These are phyloP conservation scores for Rhynchonema sp. DNA, from an alignment of 2,888 invertebrate genomes.

Conservation along the genomic window DNA sequence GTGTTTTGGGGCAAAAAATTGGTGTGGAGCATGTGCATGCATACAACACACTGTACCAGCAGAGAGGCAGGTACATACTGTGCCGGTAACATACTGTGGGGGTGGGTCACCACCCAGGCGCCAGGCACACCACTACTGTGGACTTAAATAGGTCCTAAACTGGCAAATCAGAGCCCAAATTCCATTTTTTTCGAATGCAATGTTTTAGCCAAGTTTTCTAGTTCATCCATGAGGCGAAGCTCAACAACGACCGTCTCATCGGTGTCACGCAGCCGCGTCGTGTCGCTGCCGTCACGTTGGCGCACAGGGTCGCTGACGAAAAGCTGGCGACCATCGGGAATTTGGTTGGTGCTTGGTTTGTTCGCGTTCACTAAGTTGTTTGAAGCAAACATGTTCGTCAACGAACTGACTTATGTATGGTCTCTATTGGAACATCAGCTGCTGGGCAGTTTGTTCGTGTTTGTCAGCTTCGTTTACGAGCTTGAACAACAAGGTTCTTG, in stretches of 20 bases:
- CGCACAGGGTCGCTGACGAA: slow-evolving; percentile 20
- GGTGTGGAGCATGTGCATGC: too few species aligned
- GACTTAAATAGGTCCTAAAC: neutral
- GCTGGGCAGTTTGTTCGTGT: neutral
- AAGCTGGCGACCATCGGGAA: slow-evolving; percentile 12
- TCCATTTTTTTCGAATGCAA: neutral
- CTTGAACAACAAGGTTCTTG: too few species aligned
- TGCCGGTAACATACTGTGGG: too few species aligned
- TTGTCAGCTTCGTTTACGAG: too few species aligned
- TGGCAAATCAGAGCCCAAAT: neutral
- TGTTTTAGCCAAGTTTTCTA: neutral
- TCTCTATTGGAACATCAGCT: too few species aligned
- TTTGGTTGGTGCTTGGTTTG: slow-evolving; percentile 5
- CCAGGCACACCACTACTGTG: neutral
- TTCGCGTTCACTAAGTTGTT: too few species aligned
- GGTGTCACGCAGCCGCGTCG: slow-evolving; percentile 79
- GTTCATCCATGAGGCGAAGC: neutral
- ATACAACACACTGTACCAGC: too few species aligned
- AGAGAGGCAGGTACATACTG: too few species aligned
- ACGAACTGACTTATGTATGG: neutral
- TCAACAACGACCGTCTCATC: slow-evolving; percentile 32
- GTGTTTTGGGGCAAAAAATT: too few species aligned
- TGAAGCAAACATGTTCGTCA: neutral
- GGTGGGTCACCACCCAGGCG: neutral
- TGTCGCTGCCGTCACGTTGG: slow-evolving; percentile 57